These are phyloP conservation scores for Dolichomitus sp. DNA, from an alignment of 2,888 invertebrate species.

Conservation along the genomic window DNA sequence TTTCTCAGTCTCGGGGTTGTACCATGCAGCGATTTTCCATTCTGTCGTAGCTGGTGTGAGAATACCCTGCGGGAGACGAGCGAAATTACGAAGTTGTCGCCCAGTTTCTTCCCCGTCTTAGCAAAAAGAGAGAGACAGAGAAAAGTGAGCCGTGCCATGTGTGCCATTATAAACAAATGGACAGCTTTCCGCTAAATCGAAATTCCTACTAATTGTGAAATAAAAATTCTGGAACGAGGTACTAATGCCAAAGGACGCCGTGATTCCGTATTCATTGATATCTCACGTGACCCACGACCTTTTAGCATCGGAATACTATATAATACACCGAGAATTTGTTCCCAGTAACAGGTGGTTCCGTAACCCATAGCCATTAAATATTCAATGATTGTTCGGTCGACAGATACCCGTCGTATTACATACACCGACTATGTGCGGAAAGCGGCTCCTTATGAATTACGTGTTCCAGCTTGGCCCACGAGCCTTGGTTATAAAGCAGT, in stretches of 20 bases:
- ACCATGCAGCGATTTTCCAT: conserved; percentile 54
- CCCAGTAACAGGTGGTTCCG: conserved; percentile 53
- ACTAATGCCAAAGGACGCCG: conserved; percentile 19
- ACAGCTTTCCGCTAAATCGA: background rate
- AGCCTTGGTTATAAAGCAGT: background rate
- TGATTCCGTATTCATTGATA: conserved; percentile 30
- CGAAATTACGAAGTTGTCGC: conserved; percentile 38
- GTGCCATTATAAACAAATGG: background rate
- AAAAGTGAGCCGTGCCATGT: background rate
- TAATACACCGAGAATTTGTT: conserved; percentile 29
- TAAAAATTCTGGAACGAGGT: background rate
- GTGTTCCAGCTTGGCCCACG: background rate
- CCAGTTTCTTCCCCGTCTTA: conserved; percentile 11
- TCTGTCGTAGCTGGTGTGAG: background rate
- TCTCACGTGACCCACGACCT: conserved; percentile 45
- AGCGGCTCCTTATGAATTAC: conserved; percentile 21
- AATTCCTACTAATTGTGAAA: background rate
- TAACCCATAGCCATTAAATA: conserved; percentile 39
- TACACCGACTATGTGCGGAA: conserved; percentile 1
- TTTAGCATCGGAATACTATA: conserved; percentile 21
- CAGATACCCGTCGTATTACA: conserved; percentile 9
- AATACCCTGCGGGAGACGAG: conserved; percentile 44
- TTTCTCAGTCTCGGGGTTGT: conserved; percentile 9
- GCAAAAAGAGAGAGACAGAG: conserved; percentile 1
- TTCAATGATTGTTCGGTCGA: conserved; percentile 53